These are phyloP conservation scores for Magallana nippona DNA, from an alignment of 2,888 invertebrate genomes.

Conservation along the genomic window DNA sequence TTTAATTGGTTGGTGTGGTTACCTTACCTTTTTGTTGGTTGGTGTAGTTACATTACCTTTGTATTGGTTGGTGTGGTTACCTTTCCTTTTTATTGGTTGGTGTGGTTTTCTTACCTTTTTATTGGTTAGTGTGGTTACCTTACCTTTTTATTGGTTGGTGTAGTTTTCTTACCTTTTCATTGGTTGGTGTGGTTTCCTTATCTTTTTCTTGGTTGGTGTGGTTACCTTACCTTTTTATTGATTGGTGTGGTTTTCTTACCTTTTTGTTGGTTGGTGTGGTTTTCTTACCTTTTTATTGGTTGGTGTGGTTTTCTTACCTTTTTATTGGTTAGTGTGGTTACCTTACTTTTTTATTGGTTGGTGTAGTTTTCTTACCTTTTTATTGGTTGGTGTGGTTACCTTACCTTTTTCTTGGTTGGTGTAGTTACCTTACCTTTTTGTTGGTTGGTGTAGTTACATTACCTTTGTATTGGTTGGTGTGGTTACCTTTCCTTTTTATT, in stretches of 20 bases:
- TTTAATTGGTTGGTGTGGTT: no score
- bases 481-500: constrained; percentile 74
- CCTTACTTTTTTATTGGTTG: constrained; percentile 75
- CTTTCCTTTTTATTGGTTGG: constrained; percentile 76
- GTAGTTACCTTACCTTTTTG: constrained; percentile 63
- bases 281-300: constrained; percentile 75
- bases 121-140: no score
- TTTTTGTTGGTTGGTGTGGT: no score
- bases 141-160: constrained; percentile 75
- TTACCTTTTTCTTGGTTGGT: no score
- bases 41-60: no score
- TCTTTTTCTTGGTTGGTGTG: no score
- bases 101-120: constrained; percentile 62
- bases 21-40: constrained; percentile 75
- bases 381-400: constrained; percentile 74
- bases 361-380: constrained; percentile 66
- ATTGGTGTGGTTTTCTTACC: constrained; percentile 60
- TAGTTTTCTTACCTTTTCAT: constrained; percentile 67
- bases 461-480: no score
- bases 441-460: constrained; percentile 75
- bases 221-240: constrained; percentile 75
- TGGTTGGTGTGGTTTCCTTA: constrained; percentile 75
- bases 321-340: no score
- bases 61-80: no score
- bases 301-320: constrained; percentile 59